Percentiles rank a stretch among this genome's conserved stretches.
Conservation (phyloP, 1,140 invertebrate genomes). For the Aphidius gifuensis region DNA sequence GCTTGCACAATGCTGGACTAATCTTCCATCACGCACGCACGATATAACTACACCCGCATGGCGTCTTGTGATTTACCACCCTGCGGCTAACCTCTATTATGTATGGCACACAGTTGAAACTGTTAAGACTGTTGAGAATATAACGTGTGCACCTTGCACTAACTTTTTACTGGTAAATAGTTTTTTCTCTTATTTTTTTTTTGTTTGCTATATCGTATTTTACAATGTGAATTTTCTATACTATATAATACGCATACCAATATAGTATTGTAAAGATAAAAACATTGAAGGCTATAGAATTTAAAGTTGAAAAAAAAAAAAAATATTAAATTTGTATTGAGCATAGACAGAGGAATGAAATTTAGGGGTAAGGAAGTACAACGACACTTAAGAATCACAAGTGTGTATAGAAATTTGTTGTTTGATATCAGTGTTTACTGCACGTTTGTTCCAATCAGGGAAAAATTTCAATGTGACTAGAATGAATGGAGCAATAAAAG, state of each 20-base stretch:
- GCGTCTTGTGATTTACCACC: conserved; percentile 54
- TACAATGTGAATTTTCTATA: background rate
- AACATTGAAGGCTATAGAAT: too few relatives aligned
- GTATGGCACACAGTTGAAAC: conserved; percentile 51
- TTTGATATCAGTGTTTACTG: conserved; percentile 7
- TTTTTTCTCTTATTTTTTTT: background rate
- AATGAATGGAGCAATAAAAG: conserved; percentile 41
- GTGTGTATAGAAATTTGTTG: background rate
- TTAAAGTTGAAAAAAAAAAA: too few relatives aligned
- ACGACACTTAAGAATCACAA: too few relatives aligned
- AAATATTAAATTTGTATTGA: too few relatives aligned
- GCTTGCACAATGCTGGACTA: conserved; percentile 53
- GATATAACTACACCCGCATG: conserved; percentile 55
- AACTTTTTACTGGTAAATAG: background rate
- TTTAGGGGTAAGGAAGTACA: too few relatives aligned
- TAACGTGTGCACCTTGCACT: conserved; percentile 46
- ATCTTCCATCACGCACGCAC: conserved; percentile 54
- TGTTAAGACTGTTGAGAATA: conserved; percentile 39
- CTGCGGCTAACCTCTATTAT: conserved; percentile 55
- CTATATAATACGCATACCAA: too few relatives aligned
- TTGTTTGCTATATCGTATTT: background rate
- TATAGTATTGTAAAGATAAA: too few relatives aligned
- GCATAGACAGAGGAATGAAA: too few relatives aligned
- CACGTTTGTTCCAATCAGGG: conserved; percentile 25
- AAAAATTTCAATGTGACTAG: background rate